Percentiles rank a stretch among this genome's conserved stretches.
Conservation (phyloP, 2,113 vertebrate genomes). For the Channa argus region DNA sequence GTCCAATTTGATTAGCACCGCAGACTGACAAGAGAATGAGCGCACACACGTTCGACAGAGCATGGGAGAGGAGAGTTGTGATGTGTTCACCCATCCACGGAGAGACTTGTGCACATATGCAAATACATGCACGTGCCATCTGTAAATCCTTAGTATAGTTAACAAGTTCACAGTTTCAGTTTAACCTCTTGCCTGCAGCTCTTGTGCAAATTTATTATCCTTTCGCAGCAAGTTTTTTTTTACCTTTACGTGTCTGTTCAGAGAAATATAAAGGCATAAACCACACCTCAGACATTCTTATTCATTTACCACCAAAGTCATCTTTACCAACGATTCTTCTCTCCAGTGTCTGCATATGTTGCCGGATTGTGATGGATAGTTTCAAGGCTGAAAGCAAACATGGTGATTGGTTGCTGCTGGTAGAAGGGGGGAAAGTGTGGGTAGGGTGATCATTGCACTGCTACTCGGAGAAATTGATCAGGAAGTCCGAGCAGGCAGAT, state of each 20-base stretch:
- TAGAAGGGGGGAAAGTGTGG: slow-evolving; percentile 21
- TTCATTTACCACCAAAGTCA: background rate
- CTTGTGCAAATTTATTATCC: background rate
- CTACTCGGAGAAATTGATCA: slow-evolving; percentile 74
- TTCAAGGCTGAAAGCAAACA: slow-evolving; percentile 34
- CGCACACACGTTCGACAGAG: slow-evolving; percentile 15
- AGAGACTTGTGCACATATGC: slow-evolving; percentile 15
- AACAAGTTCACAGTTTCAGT: slow-evolving; percentile 17
- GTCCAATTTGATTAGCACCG: slow-evolving; percentile 72
- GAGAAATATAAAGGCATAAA: background rate
- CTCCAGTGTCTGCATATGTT: background rate
- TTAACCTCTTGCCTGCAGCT: background rate
- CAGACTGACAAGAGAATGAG: slow-evolving; percentile 52
- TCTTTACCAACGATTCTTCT: slow-evolving; percentile 24
- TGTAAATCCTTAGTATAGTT: slow-evolving; percentile 33
- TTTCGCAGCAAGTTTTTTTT: background rate
- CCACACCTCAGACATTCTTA: background rate
- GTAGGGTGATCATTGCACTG: slow-evolving; percentile 22
- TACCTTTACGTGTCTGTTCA: background rate
- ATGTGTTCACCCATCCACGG: slow-evolving; percentile 37
- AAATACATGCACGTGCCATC: slow-evolving; percentile 54
- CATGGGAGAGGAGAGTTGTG: slow-evolving; percentile 3
- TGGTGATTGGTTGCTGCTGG: slow-evolving; percentile 62
- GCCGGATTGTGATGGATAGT: slow-evolving; percentile 69
- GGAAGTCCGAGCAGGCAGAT: slow-evolving; percentile 37